phyloP scores from a whole-genome alignment of 2,113 vertebrate genomes.

The Marmota flaviventris region DNA sequence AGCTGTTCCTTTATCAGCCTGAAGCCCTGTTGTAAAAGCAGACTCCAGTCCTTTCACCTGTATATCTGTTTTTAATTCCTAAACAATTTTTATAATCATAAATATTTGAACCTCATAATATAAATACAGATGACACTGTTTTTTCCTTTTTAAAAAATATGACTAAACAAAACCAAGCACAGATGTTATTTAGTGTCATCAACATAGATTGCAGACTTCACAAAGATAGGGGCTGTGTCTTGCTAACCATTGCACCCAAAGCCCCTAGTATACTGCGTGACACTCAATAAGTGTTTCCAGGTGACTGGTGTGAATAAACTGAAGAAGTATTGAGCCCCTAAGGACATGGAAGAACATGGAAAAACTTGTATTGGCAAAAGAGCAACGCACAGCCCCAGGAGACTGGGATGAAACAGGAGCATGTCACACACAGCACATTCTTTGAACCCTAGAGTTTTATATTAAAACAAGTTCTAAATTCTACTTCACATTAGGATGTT shows the following conservation, averaged over 20 bases:
- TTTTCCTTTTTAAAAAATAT: not conserved
- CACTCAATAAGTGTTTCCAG: not conserved
- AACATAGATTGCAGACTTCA: not conserved
- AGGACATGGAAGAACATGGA: constrained; percentile 32
- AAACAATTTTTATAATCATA: not conserved
- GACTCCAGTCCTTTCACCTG: not conserved
- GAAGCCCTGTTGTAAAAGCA: not conserved
- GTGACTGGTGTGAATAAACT: constrained; percentile 43
- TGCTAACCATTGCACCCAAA: not conserved
- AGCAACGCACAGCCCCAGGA: not conserved
- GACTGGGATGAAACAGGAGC: not conserved
- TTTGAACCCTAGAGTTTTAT: constrained; percentile 72
- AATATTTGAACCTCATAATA: constrained; percentile 23
- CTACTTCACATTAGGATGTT: constrained; percentile 30
- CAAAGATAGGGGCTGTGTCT: not conserved
- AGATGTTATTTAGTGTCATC: not conserved
- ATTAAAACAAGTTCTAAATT: constrained; percentile 34
- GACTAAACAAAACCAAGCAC: not conserved
- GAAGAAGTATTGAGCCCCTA: constrained; percentile 15
- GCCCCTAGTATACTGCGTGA: not conserved
- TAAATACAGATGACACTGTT: not conserved
- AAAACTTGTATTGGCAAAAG: not conserved
- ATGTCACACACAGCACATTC: not conserved
- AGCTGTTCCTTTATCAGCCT: not conserved
- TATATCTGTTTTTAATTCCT: not conserved